Evolutionary conservation across 2,888 invertebrate species (phyloP), one percentile per base, ranked within the genome.

Genomic region (Tanytarsus gracilentus): DNA sequence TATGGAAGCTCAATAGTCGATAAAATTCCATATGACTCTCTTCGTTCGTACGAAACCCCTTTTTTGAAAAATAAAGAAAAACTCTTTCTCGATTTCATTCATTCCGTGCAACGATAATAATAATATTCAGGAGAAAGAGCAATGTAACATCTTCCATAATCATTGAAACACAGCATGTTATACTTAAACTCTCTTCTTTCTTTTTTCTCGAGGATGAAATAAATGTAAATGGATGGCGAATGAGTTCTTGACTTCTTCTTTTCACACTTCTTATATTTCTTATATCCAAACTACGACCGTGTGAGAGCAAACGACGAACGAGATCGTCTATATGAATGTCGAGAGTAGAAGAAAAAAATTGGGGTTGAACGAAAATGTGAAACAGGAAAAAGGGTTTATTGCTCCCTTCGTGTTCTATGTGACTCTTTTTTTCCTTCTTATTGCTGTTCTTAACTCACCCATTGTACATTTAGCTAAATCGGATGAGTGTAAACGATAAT

Each of bases 311-410:
- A 23, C 9, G 18, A 40, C 18, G 21, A 5, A 18, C 40, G 21
- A 40, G 16, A 40, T 18, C 16, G 14, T 7, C 11, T n/a, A 4
- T 33, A 33, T 33, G 33, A 33, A 33, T 7, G n/a, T n/a, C n/a
- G 44, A 44, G 44, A 44, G 23, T 11, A 44, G 21, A 44, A 44
- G 23, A 44, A 44, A 18, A 51, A 51, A 51, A 51, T 51, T 51
- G 51, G 51, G 51, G 51, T 51, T 51, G 51, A 51, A 51, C 30
- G 18, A 44, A 44, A 23, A 9, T 44, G 44, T n/a, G 51, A 51
- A 51, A 14, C 51, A 51, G 29, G 51, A 51, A 51, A 49, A 51
- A 51, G 51, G 51, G 51, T 51, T 44, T 51, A 27, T 51, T 51
- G 51, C 51, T 51, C 51, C 51, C 51, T 51, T n/a, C n/a, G n/a